phyloP scores from a whole-genome alignment of 1,140 invertebrate genomes.

The Cotesia chilonis region DNA sequence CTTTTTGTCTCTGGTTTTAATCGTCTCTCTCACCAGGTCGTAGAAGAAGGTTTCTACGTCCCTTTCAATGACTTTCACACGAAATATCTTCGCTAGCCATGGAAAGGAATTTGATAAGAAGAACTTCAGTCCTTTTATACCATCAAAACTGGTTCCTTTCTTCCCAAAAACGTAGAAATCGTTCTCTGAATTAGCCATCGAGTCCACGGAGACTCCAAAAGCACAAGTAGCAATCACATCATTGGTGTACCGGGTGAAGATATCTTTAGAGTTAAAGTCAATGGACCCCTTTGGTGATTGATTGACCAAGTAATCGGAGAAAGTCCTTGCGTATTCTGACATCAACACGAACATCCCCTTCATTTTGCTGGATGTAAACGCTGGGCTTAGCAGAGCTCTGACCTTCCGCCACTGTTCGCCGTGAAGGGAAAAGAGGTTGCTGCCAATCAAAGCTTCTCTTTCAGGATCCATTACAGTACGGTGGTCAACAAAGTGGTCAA shows the following conservation, averaged over 20 bases:
- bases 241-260: constrained; percentile 44
- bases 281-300: not conserved
- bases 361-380: constrained; percentile 52
- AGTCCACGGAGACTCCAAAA: constrained; percentile 44
- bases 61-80: constrained; percentile 19
- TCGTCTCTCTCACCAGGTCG: constrained; percentile 49
- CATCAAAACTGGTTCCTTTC: constrained; percentile 40
- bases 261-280: constrained; percentile 32
- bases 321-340: constrained; percentile 43
- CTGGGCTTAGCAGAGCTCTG: constrained; percentile 46
- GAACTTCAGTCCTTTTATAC: constrained; percentile 11
- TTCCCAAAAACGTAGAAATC: constrained; percentile 62
- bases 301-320: constrained; percentile 34
- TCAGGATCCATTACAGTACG: constrained; percentile 1
- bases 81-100: constrained; percentile 14
- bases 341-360: constrained; percentile 47
- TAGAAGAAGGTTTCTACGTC: constrained; percentile 47
- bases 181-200: constrained; percentile 57
- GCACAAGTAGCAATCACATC: constrained; percentile 46
- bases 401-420: constrained; percentile 50
- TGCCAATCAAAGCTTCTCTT: constrained; percentile 20
- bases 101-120: constrained; percentile 8
- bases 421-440: constrained; percentile 28
- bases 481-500: constrained; percentile 64
- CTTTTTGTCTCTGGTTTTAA: constrained; percentile 43